A percentile compares a stretch with the other conserved stretches of the same genome.
These are phyloP conservation scores for Spheniscus humboldti DNA, from an alignment of 2,797 vertebrate species.

Conservation along the genomic window DNA sequence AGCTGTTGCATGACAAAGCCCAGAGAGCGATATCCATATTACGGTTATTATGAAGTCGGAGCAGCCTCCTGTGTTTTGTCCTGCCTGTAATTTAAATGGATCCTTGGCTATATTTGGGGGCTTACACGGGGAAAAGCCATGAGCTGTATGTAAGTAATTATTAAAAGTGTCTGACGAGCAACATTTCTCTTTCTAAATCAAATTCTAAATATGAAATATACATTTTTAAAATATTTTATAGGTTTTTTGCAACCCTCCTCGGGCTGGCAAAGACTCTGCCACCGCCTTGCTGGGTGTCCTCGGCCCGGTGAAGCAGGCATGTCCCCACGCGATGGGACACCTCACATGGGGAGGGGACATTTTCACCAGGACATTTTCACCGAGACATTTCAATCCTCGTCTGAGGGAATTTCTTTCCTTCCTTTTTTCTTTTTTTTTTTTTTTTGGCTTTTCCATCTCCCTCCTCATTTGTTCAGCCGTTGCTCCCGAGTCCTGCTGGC, in stretches of 20 bases:
- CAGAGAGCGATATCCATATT: background rate
- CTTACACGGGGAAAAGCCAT: background rate
- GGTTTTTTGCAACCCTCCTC: background rate
- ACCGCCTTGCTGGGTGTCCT: fast-evolving
- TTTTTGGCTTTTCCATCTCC: background rate
- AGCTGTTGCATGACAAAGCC: background rate
- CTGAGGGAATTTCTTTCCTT: background rate
- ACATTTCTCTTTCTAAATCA: background rate
- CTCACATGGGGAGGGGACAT: background rate
- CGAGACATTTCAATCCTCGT: background rate
- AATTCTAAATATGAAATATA: background rate
- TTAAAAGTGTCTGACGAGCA: background rate
- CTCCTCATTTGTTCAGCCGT: background rate
- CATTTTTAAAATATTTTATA: background rate
- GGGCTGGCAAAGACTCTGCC: background rate
- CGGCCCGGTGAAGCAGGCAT: background rate
- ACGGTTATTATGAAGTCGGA: background rate
- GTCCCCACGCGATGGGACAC: background rate
- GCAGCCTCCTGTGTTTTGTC: background rate
- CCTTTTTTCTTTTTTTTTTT: background rate
- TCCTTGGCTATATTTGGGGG: background rate
- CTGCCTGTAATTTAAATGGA: background rate
- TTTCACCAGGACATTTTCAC: background rate
- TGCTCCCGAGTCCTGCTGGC: background rate
- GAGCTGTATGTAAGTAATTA: background rate